phyloP scores from a whole-genome alignment of 2,888 invertebrate species.

The Pristionchus exspectatus region DNA sequence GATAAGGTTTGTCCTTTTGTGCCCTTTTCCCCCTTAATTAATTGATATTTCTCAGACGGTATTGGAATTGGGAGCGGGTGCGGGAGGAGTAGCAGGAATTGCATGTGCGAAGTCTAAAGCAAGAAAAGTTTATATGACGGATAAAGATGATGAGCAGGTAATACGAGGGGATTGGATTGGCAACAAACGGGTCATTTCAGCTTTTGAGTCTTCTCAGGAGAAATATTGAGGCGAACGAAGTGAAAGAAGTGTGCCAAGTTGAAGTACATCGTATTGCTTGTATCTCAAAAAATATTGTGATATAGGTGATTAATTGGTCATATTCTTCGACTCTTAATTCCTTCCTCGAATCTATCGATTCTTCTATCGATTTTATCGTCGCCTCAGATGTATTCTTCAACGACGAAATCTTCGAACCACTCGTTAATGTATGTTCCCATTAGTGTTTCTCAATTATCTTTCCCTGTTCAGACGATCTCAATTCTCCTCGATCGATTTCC shows the following conservation, averaged over 20 bases:
- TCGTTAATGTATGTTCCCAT: slow-evolving; percentile 57
- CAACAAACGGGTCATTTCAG: not conserved
- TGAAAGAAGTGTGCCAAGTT: not conserved
- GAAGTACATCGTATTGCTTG: not conserved
- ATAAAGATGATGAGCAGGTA: slow-evolving; percentile 59
- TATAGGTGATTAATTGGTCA: slow-evolving; percentile 62
- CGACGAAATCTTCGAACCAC: slow-evolving; percentile 66
- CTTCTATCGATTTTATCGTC: slow-evolving; percentile 66
- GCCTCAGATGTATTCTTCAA: slow-evolving; percentile 77
- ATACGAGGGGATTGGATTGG: not conserved
- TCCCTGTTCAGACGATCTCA: not conserved
- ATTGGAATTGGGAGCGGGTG: slow-evolving; percentile 54
- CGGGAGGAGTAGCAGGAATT: slow-evolving; percentile 68
- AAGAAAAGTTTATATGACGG: slow-evolving; percentile 66
- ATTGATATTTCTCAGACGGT: not conserved
- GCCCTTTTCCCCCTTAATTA: too few relatives aligned
- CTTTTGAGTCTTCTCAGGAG: not conserved
- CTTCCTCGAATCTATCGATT: slow-evolving; percentile 54
- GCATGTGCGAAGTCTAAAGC: slow-evolving; percentile 69
- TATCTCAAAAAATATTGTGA: not conserved
- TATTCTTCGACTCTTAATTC: slow-evolving; percentile 32
- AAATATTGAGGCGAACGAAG: slow-evolving; percentile 41
- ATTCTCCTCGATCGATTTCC: slow-evolving; percentile 56
- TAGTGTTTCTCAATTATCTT: too few relatives aligned
- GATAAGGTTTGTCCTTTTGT: not conserved